A percentile compares a stretch with the other conserved stretches of the same genome.
Evolutionary conservation across 1,140 invertebrate species (phyloP).

Genomic region (Ctenoplectra terminalis): DNA sequence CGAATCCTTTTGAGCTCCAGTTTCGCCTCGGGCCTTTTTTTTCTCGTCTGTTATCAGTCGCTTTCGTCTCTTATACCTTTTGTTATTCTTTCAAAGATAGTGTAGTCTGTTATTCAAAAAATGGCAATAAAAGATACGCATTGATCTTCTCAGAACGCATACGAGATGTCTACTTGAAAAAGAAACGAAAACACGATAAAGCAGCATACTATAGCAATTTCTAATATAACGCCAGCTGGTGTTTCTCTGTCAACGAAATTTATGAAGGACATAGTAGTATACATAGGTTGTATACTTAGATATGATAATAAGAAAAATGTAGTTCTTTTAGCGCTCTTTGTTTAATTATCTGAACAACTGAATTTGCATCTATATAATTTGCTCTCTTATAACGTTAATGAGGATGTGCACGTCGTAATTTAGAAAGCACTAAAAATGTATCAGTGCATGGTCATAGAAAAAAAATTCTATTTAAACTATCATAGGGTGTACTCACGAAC

Average conservation of each 20-base stretch:
- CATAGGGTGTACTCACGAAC: no score
- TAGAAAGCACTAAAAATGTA: no score
- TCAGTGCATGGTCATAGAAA: no score
- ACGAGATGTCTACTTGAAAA: neutral
- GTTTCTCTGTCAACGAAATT: neutral
- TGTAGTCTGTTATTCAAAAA: neutral
- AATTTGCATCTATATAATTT: no score
- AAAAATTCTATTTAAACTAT: no score
- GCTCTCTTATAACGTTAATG: no score
- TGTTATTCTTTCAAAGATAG: neutral
- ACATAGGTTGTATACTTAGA: neutral
- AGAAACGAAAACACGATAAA: neutral
- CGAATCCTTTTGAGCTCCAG: neutral
- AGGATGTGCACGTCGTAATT: no score
- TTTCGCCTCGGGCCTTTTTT: neutral
- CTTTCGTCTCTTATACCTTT: neutral
- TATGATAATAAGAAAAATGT: neutral
- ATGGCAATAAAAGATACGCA: neutral
- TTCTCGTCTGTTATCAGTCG: neutral
- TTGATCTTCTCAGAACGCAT: neutral
- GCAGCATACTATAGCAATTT: neutral
- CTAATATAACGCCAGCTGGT: neutral
- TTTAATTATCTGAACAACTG: neutral
- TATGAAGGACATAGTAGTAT: no score
- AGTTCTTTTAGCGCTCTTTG: neutral